phyloP scores from a whole-genome alignment of 2,797 vertebrate species.

The Eulemur albifrons region DNA sequence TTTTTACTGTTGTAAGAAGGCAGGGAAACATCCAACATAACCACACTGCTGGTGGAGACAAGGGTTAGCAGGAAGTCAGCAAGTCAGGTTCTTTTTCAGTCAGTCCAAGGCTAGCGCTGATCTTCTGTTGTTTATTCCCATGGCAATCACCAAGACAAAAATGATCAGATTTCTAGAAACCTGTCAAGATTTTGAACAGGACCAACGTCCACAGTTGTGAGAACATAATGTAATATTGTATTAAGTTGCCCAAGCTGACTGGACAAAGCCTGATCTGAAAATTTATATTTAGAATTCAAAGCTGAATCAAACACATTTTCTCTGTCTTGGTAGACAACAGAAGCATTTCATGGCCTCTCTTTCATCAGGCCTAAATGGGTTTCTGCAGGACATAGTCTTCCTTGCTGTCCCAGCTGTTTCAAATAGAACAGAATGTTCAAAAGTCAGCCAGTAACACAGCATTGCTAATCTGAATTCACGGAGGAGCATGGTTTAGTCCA shows the following conservation, averaged over 20 bases:
- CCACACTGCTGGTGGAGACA: background rate
- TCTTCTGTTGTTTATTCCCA: slow-evolving; percentile 13
- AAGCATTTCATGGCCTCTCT: slow-evolving; percentile 67
- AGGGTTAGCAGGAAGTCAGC: slow-evolving; percentile 3
- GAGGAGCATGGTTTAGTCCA: slow-evolving; percentile 72
- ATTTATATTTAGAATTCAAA: slow-evolving; percentile 69
- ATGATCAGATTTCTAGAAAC: slow-evolving; percentile 66
- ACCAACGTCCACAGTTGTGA: slow-evolving; percentile 48
- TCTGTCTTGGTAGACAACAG: slow-evolving; percentile 55
- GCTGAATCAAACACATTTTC: slow-evolving; percentile 68
- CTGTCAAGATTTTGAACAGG: slow-evolving; percentile 51
- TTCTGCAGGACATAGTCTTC: slow-evolving; percentile 71
- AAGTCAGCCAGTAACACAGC: slow-evolving; percentile 73
- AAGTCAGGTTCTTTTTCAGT: background rate
- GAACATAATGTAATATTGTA: slow-evolving; percentile 32
- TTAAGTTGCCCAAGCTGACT: slow-evolving; percentile 57
- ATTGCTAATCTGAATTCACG: slow-evolving; percentile 78
- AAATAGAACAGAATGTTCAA: slow-evolving; percentile 82
- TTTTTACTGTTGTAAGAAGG: background rate
- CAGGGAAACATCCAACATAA: slow-evolving; percentile 1
- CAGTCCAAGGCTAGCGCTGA: background rate
- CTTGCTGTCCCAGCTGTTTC: slow-evolving; percentile 73
- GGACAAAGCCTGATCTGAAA: slow-evolving; percentile 58
- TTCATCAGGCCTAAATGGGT: slow-evolving; percentile 71
- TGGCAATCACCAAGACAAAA: background rate